phyloP scores from a whole-genome alignment of 2,797 vertebrate genomes.

The Pitangus sulphuratus region DNA sequence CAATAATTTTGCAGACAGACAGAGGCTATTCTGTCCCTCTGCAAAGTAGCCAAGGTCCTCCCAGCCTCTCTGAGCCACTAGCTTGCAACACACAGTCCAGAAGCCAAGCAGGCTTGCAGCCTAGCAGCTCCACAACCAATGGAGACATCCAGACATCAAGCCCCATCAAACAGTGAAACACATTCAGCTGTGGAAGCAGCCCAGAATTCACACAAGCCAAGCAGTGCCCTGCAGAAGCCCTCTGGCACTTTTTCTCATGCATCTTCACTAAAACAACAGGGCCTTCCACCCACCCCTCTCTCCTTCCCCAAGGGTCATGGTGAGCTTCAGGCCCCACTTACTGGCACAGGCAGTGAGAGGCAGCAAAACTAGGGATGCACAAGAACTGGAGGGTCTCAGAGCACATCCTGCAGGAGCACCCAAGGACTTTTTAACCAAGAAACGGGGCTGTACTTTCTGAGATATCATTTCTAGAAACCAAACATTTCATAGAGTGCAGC shows the following conservation, averaged over 20 bases:
- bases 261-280: neutral
- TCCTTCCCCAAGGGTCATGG: neutral
- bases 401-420: neutral
- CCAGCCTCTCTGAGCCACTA: neutral
- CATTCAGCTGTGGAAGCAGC: neutral
- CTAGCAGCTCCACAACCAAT: neutral
- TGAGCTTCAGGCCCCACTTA: neutral
- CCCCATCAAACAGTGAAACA: neutral
- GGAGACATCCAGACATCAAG: neutral
- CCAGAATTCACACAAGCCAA: neutral
- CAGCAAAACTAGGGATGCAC: accelerated
- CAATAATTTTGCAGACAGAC: neutral
- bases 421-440: neutral
- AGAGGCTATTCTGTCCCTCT: conserved; percentile 51
- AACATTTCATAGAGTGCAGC: accelerated
- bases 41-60: conserved; percentile 59
- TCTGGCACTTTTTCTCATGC: neutral
- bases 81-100: neutral
- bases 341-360: accelerated
- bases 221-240: neutral
- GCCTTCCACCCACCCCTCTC: neutral
- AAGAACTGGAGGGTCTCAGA: neutral
- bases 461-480: neutral
- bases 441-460: neutral
- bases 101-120: neutral